A percentile compares a stretch with the other conserved stretches of the same genome.
These are phyloP conservation scores for Pituophis catenifer DNA, from an alignment of 2,113 vertebrate genomes.

Conservation along the genomic window DNA sequence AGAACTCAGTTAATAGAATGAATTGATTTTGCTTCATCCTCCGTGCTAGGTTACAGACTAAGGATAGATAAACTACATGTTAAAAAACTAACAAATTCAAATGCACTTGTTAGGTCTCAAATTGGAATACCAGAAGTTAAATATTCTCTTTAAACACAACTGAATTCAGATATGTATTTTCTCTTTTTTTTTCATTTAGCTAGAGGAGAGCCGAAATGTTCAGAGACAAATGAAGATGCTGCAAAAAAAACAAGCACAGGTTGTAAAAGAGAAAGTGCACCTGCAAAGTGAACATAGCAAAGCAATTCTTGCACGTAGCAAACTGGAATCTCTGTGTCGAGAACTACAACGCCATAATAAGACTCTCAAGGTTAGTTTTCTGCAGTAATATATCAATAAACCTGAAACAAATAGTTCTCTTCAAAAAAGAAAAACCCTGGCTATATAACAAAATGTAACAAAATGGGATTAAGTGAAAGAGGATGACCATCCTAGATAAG, in stretches of 20 bases:
- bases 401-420: neutral
- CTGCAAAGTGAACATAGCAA: constrained; percentile 97
- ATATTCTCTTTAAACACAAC: neutral
- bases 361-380: constrained; percentile 87
- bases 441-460: neutral
- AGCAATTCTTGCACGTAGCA: constrained; percentile 95
- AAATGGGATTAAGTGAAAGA: neutral
- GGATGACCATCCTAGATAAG: neutral
- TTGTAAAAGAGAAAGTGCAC: constrained; percentile 94
- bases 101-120: neutral
- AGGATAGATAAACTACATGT: neutral
- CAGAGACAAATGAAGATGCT: constrained; percentile 95
- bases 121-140: neutral
- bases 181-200: constrained; percentile 68
- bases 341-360: constrained; percentile 98
- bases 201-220: constrained; percentile 94
- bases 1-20: neutral
- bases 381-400: neutral
- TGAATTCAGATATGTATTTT: neutral
- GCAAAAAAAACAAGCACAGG: constrained; percentile 96
- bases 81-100: neutral
- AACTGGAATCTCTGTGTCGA: constrained; percentile 94
- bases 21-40: neutral
- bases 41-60: neutral
- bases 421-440: constrained; percentile 17